Evolutionary conservation across 2,888 invertebrate species (phyloP), one percentile per base, ranked within the genome.

Genomic region (Mycalesis mineus): DNA sequence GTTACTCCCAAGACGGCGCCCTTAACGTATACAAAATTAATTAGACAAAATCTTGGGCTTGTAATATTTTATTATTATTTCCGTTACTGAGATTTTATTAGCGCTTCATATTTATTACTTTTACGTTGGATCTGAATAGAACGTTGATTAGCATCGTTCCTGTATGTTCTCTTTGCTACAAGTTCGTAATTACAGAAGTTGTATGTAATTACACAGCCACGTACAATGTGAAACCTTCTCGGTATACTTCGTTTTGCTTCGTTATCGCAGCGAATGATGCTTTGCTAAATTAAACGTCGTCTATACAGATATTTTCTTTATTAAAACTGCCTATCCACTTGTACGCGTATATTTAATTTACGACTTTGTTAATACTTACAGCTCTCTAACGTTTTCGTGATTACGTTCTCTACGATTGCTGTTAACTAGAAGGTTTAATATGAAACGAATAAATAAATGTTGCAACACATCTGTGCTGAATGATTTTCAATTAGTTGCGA

Each of bases 21-120:
- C 76, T 76, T 75, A 78, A 80, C 80, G 84, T 83, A 86, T 84
- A 86, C 84, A 83, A 89, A 88, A 89, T 89, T 89, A 89, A 89
- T 89, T 89, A 89, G 85, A 83, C 84, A 80, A 88, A 87, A 85
- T 84, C 85, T 84, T 75, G 77, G 74, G 78, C 86, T 80, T 80
- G 84, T 87, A 83, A 88, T 88, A 87, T 88, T 88, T 88, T 88
- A 88, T 85, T 88, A 89, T 87, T 86, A 88, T 85, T 86, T 86
- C 80, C 80, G 79, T 76, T 79, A 80, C 79, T 81, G 76, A 80
- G 81, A 79, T 86, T 88, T 88, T 88, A 88, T 82, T 84, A 85
- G 75, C 78, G 73, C 71, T 77, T 81, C 78, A 80, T 87, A 88
- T 88, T 88, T 85, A 88, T 88, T 84, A 78, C 86, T 82, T 75